phyloP scores from a whole-genome alignment of 2,797 vertebrate species.

The Halcyon leucocephala region DNA sequence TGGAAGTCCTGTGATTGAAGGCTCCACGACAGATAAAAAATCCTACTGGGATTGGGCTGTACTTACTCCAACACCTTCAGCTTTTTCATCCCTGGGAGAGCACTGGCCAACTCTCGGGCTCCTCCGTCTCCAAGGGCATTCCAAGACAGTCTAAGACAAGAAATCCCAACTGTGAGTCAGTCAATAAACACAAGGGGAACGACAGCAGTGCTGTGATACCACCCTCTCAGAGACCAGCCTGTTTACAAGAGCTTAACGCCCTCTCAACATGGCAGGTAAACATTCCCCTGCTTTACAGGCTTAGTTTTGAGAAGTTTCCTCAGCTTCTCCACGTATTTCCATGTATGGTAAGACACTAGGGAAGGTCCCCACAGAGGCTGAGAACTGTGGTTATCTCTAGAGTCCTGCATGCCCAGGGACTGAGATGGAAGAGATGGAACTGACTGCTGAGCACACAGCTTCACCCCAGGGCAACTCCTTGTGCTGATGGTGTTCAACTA shows the following conservation, averaged over 20 bases:
- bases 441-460: neutral
- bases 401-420: neutral
- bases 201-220: neutral
- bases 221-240: neutral
- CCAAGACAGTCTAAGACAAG: constrained; percentile 86
- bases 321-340: neutral
- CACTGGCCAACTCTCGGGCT: constrained; percentile 76
- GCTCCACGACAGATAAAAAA: neutral
- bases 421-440: neutral
- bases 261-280: neutral
- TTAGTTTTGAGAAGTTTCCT: neutral
- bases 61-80: constrained; percentile 89
- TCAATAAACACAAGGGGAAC: neutral
- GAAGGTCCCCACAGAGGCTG: neutral
- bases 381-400: neutral
- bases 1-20: neutral
- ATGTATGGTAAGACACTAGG: neutral
- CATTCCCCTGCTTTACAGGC: neutral
- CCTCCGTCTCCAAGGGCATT: constrained; percentile 85
- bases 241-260: neutral
- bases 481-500: neutral
- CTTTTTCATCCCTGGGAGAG: constrained; percentile 81
- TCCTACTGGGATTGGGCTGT: neutral
- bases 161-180: neutral
- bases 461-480: neutral